Base-by-base conservation (phyloP, 1,140 invertebrate genomes). In the Papilio xuthus region DNA sequence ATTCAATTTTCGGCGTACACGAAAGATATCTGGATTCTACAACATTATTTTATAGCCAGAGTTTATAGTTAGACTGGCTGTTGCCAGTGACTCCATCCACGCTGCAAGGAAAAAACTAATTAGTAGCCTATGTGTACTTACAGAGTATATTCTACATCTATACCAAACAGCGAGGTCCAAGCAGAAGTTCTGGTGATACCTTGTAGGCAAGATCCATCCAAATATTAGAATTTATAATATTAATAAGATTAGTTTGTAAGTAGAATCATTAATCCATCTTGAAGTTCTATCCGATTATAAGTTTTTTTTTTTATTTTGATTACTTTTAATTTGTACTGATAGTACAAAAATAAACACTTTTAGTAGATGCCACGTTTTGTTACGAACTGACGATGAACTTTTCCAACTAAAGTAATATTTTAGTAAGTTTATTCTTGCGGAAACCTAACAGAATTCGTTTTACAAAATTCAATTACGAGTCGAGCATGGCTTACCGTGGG, bases 391-490 rank as follows among this genome's bases (percentile, higher is more conserved):
- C 12, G 32, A 67, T 67, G 12, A 60, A 67, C 23, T 26, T 67
- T 67, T 67, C 23, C 23, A 60, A 60, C 56, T 67, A 67, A n/a
- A 53, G n/a, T 32, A 32, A 67, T 67, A 67, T 67, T 60, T 60
- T 26, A 60, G 60, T 67, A 67, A 67, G 23, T 67, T 67, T 28
- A 28, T 28, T 26, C 60, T 15, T 67, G 23, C 26, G 60, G 23
- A 42, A 32, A 37, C n/a, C 7, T 71, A 71, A 71, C 72, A 80
- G 80, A 87, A 88, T 75, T 87, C 86, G 79, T 77, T 83, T 85
- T 86, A 82, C 84, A 84, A 83, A 80, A 83, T 86, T 85, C 82
- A 81, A 83, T 86, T 88, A 85, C 85, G 86, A 86, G 86, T 88
- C 82, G 80, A 78, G 85, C 88, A 89, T 87, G 81, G 83, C 79